These are phyloP conservation scores for Tigriopus japonicus DNA, from an alignment of 1,140 invertebrate genomes.

Conservation along the genomic window DNA sequence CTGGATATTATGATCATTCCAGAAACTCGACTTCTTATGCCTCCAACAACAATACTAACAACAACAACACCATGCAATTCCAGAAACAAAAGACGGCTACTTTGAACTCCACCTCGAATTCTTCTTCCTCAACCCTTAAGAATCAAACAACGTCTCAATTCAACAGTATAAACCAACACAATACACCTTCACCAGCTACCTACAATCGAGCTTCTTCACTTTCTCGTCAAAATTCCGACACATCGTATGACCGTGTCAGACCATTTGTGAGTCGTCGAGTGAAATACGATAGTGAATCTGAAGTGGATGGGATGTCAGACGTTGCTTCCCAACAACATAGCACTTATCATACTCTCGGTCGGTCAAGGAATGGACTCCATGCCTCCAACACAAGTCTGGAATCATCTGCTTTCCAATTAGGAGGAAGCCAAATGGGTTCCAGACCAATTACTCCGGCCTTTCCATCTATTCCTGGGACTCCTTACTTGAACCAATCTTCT, in stretches of 20 bases:
- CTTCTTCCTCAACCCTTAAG: no score
- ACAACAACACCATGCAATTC: no score
- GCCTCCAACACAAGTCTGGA: background rate
- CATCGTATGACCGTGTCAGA: background rate
- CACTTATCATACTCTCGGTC: background rate
- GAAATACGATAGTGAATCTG: background rate
- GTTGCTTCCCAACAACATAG: background rate
- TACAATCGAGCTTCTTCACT: no score
- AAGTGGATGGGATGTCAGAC: background rate
- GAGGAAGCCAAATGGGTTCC: conserved; percentile 17
- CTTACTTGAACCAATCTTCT: conserved; percentile 35
- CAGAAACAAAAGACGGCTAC: no score
- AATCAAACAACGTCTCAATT: no score
- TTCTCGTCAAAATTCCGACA: no score
- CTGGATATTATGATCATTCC: no score
- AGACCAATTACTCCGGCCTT: conserved; percentile 71
- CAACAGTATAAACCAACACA: no score
- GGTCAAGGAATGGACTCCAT: background rate
- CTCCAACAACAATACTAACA: no score
- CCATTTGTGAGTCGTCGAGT: background rate
- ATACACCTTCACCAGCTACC: no score
- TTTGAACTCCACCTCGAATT: no score
- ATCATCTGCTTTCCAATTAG: background rate
- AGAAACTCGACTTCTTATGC: no score
- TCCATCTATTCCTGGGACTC: conserved; percentile 58